Percentiles rank a stretch among this genome's conserved stretches.
Conservation (phyloP, 2,797 vertebrate genomes). For the Chiloscyllium punctatum region DNA sequence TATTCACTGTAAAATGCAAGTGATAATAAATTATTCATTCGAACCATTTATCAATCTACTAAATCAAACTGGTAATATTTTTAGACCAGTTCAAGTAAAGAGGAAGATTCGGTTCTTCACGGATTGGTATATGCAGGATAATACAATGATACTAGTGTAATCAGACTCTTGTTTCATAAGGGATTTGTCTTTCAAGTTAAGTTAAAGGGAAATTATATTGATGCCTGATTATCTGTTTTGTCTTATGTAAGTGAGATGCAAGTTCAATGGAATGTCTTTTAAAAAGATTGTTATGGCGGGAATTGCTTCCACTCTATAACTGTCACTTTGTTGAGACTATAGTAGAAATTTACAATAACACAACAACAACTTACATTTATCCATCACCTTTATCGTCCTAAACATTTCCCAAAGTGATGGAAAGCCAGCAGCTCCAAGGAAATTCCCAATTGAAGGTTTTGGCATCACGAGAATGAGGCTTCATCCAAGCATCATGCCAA, state of each 20-base stretch:
- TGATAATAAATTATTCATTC: too few species aligned
- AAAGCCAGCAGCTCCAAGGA: not conserved
- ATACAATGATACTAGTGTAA: not conserved
- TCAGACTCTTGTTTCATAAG: not conserved
- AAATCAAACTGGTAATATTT: not conserved
- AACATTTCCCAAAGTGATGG: not conserved
- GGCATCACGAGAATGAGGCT: not conserved
- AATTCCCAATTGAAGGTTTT: not conserved
- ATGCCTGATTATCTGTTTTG: not conserved
- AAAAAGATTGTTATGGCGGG: not conserved
- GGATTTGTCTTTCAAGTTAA: slow-evolving; percentile 11
- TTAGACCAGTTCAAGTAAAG: not conserved
- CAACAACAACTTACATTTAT: too few species aligned
- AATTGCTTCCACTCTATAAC: not conserved
- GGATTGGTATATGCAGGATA: not conserved
- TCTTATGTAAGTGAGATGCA: not conserved
- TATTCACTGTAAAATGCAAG: too few species aligned
- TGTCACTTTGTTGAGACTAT: not conserved
- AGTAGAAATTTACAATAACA: not conserved
- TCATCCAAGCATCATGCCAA: slow-evolving; percentile 11
- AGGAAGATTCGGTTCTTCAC: not conserved
- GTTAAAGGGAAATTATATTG: not conserved
- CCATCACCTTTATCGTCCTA: not conserved
- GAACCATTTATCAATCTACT: not conserved
- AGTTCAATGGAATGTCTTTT: not conserved